Evolutionary conservation across 2,888 invertebrate genomes (phyloP), one percentile per base, ranked within the genome.

Genomic region (Callimorpha dominula): DNA sequence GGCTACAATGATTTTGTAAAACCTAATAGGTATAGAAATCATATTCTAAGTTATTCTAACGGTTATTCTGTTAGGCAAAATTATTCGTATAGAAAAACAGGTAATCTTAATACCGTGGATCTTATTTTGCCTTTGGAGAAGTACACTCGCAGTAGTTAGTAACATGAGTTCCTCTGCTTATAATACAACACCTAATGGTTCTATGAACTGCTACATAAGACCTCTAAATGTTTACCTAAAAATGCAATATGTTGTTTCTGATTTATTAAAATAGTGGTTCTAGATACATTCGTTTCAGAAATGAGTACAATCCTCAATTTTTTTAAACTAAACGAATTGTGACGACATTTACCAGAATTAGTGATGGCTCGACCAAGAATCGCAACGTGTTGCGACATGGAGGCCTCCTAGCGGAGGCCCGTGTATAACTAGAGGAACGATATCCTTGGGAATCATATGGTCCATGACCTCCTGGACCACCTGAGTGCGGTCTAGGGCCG

Each of bases 41-140:
- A 57, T 12, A 57, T 57, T 57, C 20, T 57, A 57, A 57, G 11
- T 57, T 57, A 57, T 57, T 57, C 57, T 20, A 57, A 57, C 57
- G 57, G 57, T 57, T 57, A 11, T 57, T 20, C 12, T 57, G 1
- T 57, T 20, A 57, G 11, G 20, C 20, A 11, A 57, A 57, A 57
- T 20, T 57, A 57, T 20, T 20, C 57, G 20, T 20, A 12, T 12
- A 20, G 20, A 57, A 57, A 11, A 11, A 11, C 20, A 54, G 2
- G 31, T 31, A 31, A 31, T 31, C 31, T n/a, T 12, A 20, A 20
- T 20, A 20, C 4, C 9, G 54, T 20, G 54, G 4, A 9, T 20
- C 54, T 57, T 57, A 20, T 11, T 12, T 57, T 20, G 12, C 12
- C 20, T 57, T 20, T 0, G 11, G 11, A n/a, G n/a, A 20, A 54